Percentiles rank a stretch among this genome's conserved stretches.
Conservation (phyloP, 1,140 invertebrate species). For the Belonocnema kinseyi region DNA sequence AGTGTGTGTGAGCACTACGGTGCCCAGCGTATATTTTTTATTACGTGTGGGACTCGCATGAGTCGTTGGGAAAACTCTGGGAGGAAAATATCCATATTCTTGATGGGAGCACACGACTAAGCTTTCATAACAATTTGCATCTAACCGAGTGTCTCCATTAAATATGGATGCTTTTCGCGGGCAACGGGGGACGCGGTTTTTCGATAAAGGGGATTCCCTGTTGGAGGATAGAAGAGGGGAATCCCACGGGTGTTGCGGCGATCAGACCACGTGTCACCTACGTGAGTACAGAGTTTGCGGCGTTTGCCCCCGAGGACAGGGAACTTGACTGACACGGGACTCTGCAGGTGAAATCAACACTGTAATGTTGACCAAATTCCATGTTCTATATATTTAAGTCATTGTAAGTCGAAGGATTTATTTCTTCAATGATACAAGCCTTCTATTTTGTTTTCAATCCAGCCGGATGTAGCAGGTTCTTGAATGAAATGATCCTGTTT, state of each 20-base stretch:
- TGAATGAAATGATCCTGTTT: no score
- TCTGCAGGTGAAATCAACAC: conserved; percentile 25
- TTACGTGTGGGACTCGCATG: conserved; percentile 65
- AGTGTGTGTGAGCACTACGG: conserved; percentile 39
- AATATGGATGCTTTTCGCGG: conserved; percentile 71
- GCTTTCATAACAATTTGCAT: conserved; percentile 74
- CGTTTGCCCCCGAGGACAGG: conserved; percentile 12
- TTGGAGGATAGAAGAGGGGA: conserved; percentile 29
- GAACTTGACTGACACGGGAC: conserved; percentile 20
- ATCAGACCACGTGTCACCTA: conserved; percentile 49
- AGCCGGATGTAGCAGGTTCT: neutral
- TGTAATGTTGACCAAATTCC: conserved; percentile 11
- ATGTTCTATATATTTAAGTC: no score
- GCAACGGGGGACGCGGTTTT: conserved; percentile 46
- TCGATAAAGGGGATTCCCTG: conserved; percentile 57
- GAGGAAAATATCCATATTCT: conserved; percentile 57
- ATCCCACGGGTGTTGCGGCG: conserved; percentile 48
- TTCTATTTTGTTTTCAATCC: neutral
- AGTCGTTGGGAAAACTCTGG: conserved; percentile 42
- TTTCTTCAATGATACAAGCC: no score
- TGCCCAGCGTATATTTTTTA: conserved; percentile 69
- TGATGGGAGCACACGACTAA: conserved; percentile 66
- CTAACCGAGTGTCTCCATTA: conserved; percentile 63
- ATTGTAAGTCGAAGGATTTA: no score
- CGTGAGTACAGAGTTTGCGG: conserved; percentile 43